A percentile compares a stretch with the other conserved stretches of the same genome.
Conservation (phyloP, 2,888 invertebrate species). For the Drosophila falleni region DNA sequence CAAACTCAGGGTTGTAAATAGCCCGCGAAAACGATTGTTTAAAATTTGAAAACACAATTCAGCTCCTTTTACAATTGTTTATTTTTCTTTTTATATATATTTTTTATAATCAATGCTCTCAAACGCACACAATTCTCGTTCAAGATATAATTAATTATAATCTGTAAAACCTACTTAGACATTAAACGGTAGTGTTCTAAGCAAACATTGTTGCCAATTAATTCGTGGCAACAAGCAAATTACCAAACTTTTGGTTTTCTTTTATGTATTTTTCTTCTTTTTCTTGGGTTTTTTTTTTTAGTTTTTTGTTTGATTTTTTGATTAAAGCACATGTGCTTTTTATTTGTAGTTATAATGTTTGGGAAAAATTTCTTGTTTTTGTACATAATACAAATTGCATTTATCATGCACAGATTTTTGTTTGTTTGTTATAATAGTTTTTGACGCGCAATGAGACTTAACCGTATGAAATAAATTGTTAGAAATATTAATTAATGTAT, state of each 20-base stretch:
- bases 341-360: constrained; percentile 28
- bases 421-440: constrained; percentile 40
- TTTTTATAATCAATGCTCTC: constrained; percentile 59
- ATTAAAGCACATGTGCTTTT: constrained; percentile 43
- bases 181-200: constrained; percentile 67
- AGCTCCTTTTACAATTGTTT: constrained; percentile 60
- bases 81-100: constrained; percentile 52
- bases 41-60: constrained; percentile 3
- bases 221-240: constrained; percentile 58
- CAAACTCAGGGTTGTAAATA: neutral
- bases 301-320: constrained; percentile 22
- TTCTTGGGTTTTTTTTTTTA: constrained; percentile 10
- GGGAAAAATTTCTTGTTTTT: constrained; percentile 55
- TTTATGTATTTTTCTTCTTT: constrained; percentile 37
- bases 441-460: constrained; percentile 68
- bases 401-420: constrained; percentile 48
- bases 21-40: constrained; percentile 5
- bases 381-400: constrained; percentile 76
- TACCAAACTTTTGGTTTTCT: constrained; percentile 51
- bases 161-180: constrained; percentile 78
- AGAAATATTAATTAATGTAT: constrained; percentile 65
- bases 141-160: constrained; percentile 67
- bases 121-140: constrained; percentile 57
- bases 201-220: constrained; percentile 55
- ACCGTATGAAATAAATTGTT: constrained; percentile 61